Base-by-base conservation (phyloP, 2,113 vertebrate genomes). In the Puffinus mauretanicus region DNA sequence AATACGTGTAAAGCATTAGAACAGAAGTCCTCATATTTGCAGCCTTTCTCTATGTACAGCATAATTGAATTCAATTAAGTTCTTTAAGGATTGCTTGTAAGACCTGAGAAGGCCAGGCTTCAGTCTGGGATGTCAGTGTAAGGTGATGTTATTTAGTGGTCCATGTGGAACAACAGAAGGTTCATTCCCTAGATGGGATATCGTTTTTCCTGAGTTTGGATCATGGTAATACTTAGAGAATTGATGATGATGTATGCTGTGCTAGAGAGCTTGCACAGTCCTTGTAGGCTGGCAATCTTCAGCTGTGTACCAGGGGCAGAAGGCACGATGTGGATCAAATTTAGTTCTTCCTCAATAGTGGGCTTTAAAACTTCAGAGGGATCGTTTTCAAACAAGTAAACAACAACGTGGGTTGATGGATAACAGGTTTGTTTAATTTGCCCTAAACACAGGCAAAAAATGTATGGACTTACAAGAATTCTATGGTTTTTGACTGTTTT, bases 71-170 rank as follows among this genome's bases (percentile, higher is more conserved):
- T 25, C 18, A 54, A 24, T 82, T 22, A 30, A 73, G 71, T 46
- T 70, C 27, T 16, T 75, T 20, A 25, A 38, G 76, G 57, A 38
- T 79, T 82, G 51, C 46, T 47, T 42, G 26, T 25, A 12, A 62
- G 52, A 18, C 29, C 36, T 42, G 58, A 32, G 16, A 17, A 22
- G 84, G 51, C 51, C 0, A 0, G 55, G 71, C 60, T 27, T 44
- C 42, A 19, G 60, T 40, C 80, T 47, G 58, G 84, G 54, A 26
- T 1, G 0, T 20, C 0, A 1, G 24, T 52, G 32, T 34, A 7
- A 61, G 30, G 36, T 14, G 38, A 32, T 7, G 18, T 44, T n/a
- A 32, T 16, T 55, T 25, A 16, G 40, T 8, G 10, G 30, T 14
- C 65, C 42, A 3, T 15, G 44, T 78, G 83, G 38, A 65, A 34